Conservation (phyloP, 2,113 vertebrate genomes). For the Odocoileus hemionus region DNA sequence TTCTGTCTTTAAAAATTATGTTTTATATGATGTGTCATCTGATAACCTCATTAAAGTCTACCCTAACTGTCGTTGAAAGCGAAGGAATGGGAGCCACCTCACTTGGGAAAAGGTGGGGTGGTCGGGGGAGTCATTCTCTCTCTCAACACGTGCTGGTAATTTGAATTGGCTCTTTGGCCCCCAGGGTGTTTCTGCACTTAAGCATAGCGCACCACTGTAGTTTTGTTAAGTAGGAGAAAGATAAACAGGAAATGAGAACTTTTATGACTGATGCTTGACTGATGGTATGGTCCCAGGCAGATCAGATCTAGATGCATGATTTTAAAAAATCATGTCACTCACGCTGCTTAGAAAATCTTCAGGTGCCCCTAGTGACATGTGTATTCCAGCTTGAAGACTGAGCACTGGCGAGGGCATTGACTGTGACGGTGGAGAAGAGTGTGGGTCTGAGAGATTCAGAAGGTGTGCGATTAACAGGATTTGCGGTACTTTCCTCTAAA, state of each 20-base stretch:
- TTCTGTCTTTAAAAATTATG: not conserved
- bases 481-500: not conserved
- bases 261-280: not conserved
- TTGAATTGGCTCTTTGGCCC: not conserved
- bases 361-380: accelerated
- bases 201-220: not conserved
- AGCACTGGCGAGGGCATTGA: not conserved
- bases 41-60: not conserved
- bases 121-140: not conserved
- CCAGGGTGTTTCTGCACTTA: not conserved
- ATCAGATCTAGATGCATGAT: not conserved
- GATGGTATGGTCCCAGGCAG: not conserved
- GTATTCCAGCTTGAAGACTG: not conserved
- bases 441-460: not conserved
- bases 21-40: not conserved
- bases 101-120: not conserved
- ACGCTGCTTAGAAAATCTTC: not conserved
- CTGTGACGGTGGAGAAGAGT: not conserved
- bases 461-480: not conserved
- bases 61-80: not conserved
- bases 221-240: not conserved
- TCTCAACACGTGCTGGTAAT: not conserved
- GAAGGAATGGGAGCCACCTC: not conserved
- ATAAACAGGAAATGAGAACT: not conserved
- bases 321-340: not conserved